Evolutionary conservation across 2,888 invertebrate genomes (phyloP), one percentile per base, ranked within the genome.

Genomic region (Rhagophthalmus giganteus): DNA sequence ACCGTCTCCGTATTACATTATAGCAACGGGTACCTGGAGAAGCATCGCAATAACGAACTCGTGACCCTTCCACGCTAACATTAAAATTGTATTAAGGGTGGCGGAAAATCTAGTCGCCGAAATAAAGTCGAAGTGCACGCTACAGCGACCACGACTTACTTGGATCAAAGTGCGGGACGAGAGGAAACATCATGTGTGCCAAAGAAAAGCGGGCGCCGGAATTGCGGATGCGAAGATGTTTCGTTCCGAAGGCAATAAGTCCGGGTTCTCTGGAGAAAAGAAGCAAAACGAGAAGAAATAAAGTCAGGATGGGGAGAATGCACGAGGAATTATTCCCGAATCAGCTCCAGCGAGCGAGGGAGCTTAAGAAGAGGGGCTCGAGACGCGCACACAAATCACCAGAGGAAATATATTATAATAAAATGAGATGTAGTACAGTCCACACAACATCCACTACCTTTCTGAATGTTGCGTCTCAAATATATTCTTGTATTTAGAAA

Each of bases 401-500:
- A 69, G 69, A 70, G 70, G 64, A 72, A 72, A 71, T 71, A 70
- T 70, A 72, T 71, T 71, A 69, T 70, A 70, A 70, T 70, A 70
- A 70, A 71, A 71, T 66, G 68, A 67, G 69, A 70, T 67, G 68
- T 68, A 45, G 63, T 65, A 68, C 65, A 68, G 67, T 68, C 64
- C 62, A 68, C 61, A 66, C 66, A 66, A 64, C 62, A 62, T 60
- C 52, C 55, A 30, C 45, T 49, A 54, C 48, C 54, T 54, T 53
- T 39, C 33, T n/a, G n/a, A n/a, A n/a, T n/a, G n/a, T n/a, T n/a
- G n/a, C n/a, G n/a, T n/a, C n/a, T n/a, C n/a, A n/a, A n/a, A n/a
- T n/a, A 33, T 39, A 46, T 34, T 49, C 30, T 50, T 45, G 34
- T 39, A 32, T 52, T 44, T 38, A 24, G 31, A 37, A 26, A 40